A percentile compares a stretch with the other conserved stretches of the same genome.
Evolutionary conservation across 2,888 invertebrate genomes (phyloP).

Genomic region (Andrena bicolor): DNA sequence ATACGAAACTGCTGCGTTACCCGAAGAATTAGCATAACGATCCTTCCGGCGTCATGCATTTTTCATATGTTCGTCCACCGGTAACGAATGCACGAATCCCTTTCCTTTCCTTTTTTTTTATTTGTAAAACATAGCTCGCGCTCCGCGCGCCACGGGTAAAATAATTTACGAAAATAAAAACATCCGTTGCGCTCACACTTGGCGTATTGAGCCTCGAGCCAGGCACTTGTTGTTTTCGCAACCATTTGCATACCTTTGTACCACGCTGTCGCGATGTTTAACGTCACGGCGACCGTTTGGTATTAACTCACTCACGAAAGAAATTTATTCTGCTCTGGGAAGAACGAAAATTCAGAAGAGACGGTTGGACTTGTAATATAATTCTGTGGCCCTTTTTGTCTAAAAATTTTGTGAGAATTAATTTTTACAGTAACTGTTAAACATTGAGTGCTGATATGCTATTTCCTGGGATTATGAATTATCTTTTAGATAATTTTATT

Average conservation of each 20-base stretch:
- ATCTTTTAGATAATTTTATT: too few relatives aligned
- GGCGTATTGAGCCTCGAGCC: slow-evolving; percentile 8
- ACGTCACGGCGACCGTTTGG: slow-evolving; percentile 32
- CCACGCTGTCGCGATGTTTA: slow-evolving; percentile 34
- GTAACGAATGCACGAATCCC: slow-evolving; percentile 58
- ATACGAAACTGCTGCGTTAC: slow-evolving; percentile 46
- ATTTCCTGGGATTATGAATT: too few relatives aligned
- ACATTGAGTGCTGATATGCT: too few relatives aligned
- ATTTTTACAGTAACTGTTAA: too few relatives aligned
- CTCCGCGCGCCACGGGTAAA: slow-evolving; percentile 17
- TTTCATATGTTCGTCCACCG: slow-evolving; percentile 64
- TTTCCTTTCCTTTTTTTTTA: slow-evolving; percentile 11
- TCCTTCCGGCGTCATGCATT: slow-evolving; percentile 71
- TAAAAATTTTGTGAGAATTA: too few relatives aligned
- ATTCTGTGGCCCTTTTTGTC: too few relatives aligned
- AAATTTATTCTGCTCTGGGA: background rate
- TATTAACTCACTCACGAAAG: slow-evolving; percentile 31
- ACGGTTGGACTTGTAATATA: too few relatives aligned
- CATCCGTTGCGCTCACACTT: slow-evolving; percentile 30
- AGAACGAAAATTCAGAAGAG: background rate
- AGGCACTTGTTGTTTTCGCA: slow-evolving; percentile 25
- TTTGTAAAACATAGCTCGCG: slow-evolving; percentile 30
- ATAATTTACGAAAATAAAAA: slow-evolving; percentile 54
- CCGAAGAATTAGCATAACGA: slow-evolving; percentile 69
- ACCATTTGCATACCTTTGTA: slow-evolving; percentile 56